Evolutionary conservation across 2,888 invertebrate genomes (phyloP).

Genomic region (Geophilus truncorum): DNA sequence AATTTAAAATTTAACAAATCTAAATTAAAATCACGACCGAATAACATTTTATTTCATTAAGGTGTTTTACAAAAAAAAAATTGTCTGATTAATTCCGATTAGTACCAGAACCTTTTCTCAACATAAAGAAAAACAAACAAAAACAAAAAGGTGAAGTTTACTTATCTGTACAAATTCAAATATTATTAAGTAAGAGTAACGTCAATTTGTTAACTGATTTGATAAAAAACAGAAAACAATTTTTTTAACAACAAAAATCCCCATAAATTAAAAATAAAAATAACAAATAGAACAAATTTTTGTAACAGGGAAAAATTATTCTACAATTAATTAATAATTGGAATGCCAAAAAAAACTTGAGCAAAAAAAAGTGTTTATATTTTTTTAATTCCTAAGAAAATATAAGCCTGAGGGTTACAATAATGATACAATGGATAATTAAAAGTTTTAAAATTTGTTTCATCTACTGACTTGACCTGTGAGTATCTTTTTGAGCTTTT

Average conservation of each 20-base stretch:
- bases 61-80: neutral
- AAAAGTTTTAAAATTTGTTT: neutral
- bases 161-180: neutral
- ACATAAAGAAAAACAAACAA: neutral
- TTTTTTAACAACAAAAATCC: neutral
- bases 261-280: neutral
- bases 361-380: neutral
- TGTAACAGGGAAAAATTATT: neutral
- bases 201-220: neutral
- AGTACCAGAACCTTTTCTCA: neutral
- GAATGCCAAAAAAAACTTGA: neutral
- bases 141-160: neutral
- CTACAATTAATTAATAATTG: neutral
- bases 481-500: conserved; percentile 2
- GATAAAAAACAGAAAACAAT: neutral
- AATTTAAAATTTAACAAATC: no score
- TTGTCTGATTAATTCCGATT: neutral
- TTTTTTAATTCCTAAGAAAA: neutral
- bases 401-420: conserved; percentile 5
- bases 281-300: neutral
- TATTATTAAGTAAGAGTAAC: neutral
- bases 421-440: neutral
- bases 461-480: neutral
- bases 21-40: neutral
- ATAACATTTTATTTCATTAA: neutral